Evolutionary conservation across 2,888 invertebrate species (phyloP).

Genomic region (Trissolcus brochymenae): DNA sequence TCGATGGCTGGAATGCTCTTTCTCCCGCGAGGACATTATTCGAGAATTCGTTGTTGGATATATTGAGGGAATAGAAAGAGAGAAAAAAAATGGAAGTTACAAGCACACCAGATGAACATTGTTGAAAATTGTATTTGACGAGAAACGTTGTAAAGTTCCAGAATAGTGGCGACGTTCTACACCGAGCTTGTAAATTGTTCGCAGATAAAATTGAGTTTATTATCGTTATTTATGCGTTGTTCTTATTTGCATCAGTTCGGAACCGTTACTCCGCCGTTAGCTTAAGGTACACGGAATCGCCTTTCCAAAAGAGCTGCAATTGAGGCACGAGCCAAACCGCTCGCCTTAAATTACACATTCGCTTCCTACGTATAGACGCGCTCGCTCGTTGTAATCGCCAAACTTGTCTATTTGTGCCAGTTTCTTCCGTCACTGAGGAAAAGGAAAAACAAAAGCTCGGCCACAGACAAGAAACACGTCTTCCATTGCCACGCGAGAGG

Average conservation of each 20-base stretch:
- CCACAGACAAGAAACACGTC: neutral
- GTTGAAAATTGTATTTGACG: neutral
- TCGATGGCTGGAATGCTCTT: neutral
- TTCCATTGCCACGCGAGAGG: neutral
- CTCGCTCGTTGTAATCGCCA: conserved; percentile 38
- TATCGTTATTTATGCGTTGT: conserved; percentile 59
- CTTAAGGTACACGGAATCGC: conserved; percentile 62
- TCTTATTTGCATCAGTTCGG: conserved; percentile 62
- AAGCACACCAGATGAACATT: neutral
- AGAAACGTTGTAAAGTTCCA: conserved; percentile 3
- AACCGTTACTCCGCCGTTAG: conserved; percentile 69
- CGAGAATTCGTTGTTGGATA: too few species aligned
- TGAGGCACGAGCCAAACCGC: conserved; percentile 68
- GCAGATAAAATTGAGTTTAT: conserved; percentile 52
- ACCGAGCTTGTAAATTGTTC: conserved; percentile 38
- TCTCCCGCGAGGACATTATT: neutral
- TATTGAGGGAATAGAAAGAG: neutral
- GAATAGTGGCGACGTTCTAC: conserved; percentile 31
- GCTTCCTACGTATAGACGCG: conserved; percentile 46
- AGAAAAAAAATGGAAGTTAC: neutral
- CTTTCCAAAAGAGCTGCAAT: conserved; percentile 70
- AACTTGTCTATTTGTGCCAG: conserved; percentile 27
- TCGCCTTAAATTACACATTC: conserved; percentile 63
- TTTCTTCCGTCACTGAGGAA: conserved; percentile 5
- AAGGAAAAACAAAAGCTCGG: conserved; percentile 4